phyloP scores from a whole-genome alignment of 2,888 invertebrate genomes.

The Caenorhabditis angaria region DNA sequence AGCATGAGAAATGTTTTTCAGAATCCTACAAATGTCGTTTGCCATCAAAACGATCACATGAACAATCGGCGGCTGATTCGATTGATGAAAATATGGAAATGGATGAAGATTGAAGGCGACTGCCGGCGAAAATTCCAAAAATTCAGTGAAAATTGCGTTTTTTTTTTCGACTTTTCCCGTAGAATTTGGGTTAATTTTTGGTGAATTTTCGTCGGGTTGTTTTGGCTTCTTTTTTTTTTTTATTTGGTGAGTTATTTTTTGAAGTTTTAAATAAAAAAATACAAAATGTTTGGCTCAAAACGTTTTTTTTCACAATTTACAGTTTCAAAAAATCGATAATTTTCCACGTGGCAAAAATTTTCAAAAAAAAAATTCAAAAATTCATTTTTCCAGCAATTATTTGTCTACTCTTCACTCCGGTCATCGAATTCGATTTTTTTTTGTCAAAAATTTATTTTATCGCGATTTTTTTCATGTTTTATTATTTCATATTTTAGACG shows the following conservation, averaged over 20 bases:
- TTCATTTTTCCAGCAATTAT: no score
- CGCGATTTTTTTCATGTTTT: neutral
- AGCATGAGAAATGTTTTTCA: no score
- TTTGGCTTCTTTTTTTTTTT: neutral
- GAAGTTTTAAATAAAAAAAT: neutral
- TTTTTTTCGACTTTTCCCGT: neutral
- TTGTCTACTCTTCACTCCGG: no score
- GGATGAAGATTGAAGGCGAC: slow-evolving; percentile 53
- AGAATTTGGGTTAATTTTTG: neutral
- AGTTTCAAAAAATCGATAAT: no score
- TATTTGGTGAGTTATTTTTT: neutral
- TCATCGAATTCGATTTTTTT: no score
- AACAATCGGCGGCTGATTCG: slow-evolving; percentile 15
- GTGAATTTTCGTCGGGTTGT: neutral
- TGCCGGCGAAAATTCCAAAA: slow-evolving; percentile 39
- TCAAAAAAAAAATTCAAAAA: no score
- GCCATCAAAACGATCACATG: neutral
- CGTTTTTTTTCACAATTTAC: no score
- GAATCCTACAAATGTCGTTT: neutral
- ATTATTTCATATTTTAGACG: neutral
- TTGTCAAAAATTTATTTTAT: neutral
- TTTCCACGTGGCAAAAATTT: no score
- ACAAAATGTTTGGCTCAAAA: no score
- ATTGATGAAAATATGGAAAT: slow-evolving; percentile 52
- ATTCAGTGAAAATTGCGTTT: slow-evolving; percentile 13